Base-by-base conservation (phyloP, 2,888 invertebrate genomes). In the Heliconius cydno region DNA sequence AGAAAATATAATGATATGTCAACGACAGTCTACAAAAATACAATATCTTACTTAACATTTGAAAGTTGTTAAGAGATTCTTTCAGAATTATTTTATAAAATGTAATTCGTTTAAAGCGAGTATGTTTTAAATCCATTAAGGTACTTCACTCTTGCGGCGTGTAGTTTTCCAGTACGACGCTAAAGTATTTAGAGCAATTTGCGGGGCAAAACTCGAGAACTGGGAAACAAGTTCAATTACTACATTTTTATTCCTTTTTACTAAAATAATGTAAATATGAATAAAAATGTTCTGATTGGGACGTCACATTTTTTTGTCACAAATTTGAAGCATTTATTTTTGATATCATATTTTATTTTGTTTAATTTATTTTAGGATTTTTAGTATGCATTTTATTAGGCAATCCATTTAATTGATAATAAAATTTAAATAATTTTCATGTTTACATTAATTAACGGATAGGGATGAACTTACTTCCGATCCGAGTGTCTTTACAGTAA, bases 181-280 rank as follows among this genome's bases (percentile, higher is more conserved):
- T 65, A 28, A 75, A 75, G 63, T 65, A 75, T 75, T 75, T 65
- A 75, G 75, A 75, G 75, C 65, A 75, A 65, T 75, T 75, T 75
- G 65, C 28, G 63, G 41, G 15, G 75, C 75, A 75, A 46, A 60
- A 22, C 65, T 75, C 12, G 25, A 75, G 28, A 75, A 65, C 65
- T 75, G 63, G 28, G 75, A 46, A 75, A 41, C 75, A 75, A 65
- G 41, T 75, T 65, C 25, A 65, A 74, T 63, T 74, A 41, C 25
- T 38, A 74, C 12, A 10, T 41, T 74, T 63, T 65, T 41, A 52
- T 75, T 28, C 12, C 19, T 65, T 65, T 65, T 34, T 25, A 60
- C 38, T 60, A 38, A 41, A 19, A 25, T 38, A 74, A 65, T 9
- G 41, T 7, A 74, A 30, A 72, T 72, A 63, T 74, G 38, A 10